These are phyloP conservation scores for Myiozetetes cayanensis DNA, from an alignment of 2,113 vertebrate species.

Conservation along the genomic window DNA sequence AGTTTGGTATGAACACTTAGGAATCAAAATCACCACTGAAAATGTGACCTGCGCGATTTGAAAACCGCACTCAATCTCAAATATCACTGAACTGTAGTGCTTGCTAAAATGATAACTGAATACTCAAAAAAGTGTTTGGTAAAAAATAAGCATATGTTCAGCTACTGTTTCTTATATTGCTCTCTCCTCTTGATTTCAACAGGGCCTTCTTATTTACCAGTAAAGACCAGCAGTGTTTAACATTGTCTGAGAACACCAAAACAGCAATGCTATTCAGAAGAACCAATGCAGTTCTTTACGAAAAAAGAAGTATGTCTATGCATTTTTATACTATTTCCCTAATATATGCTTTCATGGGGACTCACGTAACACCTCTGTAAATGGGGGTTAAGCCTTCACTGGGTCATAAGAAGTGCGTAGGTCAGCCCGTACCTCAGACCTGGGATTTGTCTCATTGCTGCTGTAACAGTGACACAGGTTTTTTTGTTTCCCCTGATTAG, in stretches of 20 bases:
- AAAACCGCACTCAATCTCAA: neutral
- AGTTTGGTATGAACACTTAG: neutral
- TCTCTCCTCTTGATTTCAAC: slow-evolving; percentile 24
- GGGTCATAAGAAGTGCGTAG: neutral
- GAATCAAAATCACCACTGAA: neutral
- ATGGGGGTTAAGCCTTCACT: neutral
- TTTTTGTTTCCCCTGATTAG: neutral
- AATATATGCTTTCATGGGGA: neutral
- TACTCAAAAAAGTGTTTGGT: neutral
- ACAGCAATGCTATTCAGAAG: slow-evolving; percentile 52
- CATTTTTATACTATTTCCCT: neutral
- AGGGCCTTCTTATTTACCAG: slow-evolving; percentile 68
- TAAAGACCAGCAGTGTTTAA: slow-evolving; percentile 67
- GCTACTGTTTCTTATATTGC: neutral
- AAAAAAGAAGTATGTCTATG: slow-evolving; percentile 62
- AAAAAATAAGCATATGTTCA: neutral
- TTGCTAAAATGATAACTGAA: neutral
- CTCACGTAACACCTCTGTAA: neutral
- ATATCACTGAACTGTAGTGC: neutral
- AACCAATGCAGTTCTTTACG: slow-evolving; percentile 51
- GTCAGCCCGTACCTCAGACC: neutral
- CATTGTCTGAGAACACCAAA: slow-evolving; percentile 49
- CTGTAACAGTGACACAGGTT: neutral
- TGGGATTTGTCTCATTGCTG: neutral
- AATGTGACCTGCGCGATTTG: neutral